Evolutionary conservation across 2,113 vertebrate genomes (phyloP), one percentile per base, ranked within the genome.

Genomic region (Phylloscopus trochiloides): DNA sequence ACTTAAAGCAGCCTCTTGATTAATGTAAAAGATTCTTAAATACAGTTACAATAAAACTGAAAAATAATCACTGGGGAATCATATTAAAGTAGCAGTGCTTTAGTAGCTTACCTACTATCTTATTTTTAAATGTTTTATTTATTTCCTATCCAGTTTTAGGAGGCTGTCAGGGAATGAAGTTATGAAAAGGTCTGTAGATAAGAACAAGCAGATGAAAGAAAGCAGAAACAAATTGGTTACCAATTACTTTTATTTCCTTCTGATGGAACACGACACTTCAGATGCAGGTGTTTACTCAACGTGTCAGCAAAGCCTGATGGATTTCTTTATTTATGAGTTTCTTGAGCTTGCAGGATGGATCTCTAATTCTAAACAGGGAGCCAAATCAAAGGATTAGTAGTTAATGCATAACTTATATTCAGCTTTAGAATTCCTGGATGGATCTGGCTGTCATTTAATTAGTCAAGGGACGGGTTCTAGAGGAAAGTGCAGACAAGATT

Each of bases 51-150:
- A 32, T 88, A 92, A 93, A 96, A 73, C 59, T 10, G 40, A 20
- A 58, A 78, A 29, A 67, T 47, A 24, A 45, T 84, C 79, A 16
- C 14, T 51, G 63, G 57, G 54, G 79, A 84, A 75, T 73, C 51
- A 22, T 86, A 91, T 85, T 76, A 47, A n/a, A 50, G 52, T 48
- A 58, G 21, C 34, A 31, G 29, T 70, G 73, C 40, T 94, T 93
- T 67, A 91, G 65, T 51, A 70, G 77, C 85, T 90, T 86, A 90
- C 76, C 78, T 88, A 12, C 58, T 68, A 31, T 67, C 80, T 92
- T 80, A 83, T 78, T 94, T 96, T 94, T 65, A 76, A 83, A 86
- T 95, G 83, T 91, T 96, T 97, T 96, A 97, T 96, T 71, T 92
- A 90, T 96, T 95, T 89, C 78, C 86, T 71, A 62, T n/a, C 40